Evolutionary conservation across 2,113 vertebrate genomes (phyloP).

Genomic region (Telmatochromis brichardi): DNA sequence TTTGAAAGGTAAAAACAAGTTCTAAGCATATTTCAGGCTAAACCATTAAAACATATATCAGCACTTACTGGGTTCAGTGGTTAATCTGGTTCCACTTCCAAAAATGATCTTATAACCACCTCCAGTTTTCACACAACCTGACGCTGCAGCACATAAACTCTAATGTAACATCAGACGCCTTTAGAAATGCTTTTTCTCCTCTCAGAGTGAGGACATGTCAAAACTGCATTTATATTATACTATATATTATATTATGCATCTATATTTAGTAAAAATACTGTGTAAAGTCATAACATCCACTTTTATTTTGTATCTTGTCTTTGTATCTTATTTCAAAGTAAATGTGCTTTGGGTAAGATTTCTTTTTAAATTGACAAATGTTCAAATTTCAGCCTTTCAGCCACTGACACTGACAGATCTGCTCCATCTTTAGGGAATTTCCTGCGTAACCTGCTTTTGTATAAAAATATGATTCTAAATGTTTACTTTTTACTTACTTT

Average conservation of each 20-base stretch:
- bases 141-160: not conserved
- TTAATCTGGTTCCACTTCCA: not conserved
- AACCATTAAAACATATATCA: not conserved
- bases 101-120: not conserved
- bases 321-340: not conserved
- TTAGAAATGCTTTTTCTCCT: not conserved
- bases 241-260: not conserved
- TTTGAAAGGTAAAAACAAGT: not conserved
- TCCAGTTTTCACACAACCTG: not conserved
- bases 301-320: not conserved
- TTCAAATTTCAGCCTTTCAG: not conserved
- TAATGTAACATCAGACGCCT: not conserved
- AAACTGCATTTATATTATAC: not conserved
- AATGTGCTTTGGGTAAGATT: not conserved
- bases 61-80: not conserved
- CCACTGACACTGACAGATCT: not conserved
- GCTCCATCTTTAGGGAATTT: not conserved
- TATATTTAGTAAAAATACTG: not conserved
- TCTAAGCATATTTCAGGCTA: not conserved
- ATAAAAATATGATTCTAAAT: not conserved
- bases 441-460: accelerated
- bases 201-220: not conserved
- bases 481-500: not conserved
- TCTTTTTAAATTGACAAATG: not conserved
- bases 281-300: not conserved